Conservation (phyloP, 2,888 invertebrate genomes). For the Drosophila stalkeri region DNA sequence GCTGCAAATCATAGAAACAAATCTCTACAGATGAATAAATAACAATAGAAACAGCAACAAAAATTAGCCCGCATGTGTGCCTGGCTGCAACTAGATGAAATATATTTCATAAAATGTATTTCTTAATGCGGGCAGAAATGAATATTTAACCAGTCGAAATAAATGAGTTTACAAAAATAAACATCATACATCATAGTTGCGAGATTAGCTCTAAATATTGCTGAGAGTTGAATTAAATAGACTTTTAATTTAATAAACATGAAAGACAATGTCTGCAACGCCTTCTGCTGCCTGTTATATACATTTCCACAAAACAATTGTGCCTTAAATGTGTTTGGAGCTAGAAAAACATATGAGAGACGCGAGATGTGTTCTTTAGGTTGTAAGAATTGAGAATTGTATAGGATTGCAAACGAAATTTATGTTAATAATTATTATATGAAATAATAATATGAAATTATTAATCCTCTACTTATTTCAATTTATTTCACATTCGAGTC, state of each 20-base stretch:
- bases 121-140: constrained; percentile 45
- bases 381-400: no score
- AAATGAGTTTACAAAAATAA: neutral
- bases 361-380: neutral
- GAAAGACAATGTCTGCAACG: neutral
- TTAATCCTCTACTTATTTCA: no score
- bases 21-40: constrained; percentile 25
- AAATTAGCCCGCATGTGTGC: constrained; percentile 39
- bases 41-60: constrained; percentile 1
- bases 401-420: no score
- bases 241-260: neutral
- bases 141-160: constrained; percentile 20
- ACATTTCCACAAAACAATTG: neutral
- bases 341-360: neutral
- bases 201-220: constrained; percentile 2
- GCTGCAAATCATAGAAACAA: constrained; percentile 14
- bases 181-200: neutral
- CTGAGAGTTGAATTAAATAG: neutral
- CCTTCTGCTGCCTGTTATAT: neutral
- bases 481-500: no score
- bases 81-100: constrained; percentile 9
- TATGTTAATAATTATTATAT: no score
- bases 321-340: neutral
- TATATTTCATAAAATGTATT: constrained; percentile 3
- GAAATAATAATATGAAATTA: no score